Evolutionary conservation across 2,888 invertebrate species (phyloP).

Genomic region (Malacosoma neustria): DNA sequence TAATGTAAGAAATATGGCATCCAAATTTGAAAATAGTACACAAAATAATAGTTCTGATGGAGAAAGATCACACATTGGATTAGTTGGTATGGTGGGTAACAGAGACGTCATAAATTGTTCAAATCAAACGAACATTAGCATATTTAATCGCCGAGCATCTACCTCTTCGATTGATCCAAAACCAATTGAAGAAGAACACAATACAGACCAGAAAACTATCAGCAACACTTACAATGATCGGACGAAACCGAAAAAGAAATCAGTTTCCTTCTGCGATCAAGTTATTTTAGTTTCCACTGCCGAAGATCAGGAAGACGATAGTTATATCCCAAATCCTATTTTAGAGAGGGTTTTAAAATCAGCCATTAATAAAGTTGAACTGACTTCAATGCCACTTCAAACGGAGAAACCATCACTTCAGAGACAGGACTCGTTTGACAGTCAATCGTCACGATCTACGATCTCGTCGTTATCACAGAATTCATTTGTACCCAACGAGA

Average conservation of each 20-base stretch:
- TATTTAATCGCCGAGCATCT: conserved; percentile 50
- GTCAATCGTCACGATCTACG: conserved; percentile 66
- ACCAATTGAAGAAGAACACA: conserved; percentile 57
- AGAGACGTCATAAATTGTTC: conserved; percentile 65
- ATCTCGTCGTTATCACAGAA: conserved; percentile 65
- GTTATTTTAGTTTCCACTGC: conserved; percentile 94
- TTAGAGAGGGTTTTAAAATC: conserved; percentile 89
- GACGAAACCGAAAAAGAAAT: conserved; percentile 88
- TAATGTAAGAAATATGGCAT: conserved; percentile 86
- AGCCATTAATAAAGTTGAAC: conserved; percentile 83
- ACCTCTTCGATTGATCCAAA: conserved; percentile 60
- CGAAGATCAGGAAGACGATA: conserved; percentile 92
- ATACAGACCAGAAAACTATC: conserved; percentile 41
- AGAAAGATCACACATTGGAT: conserved; percentile 56
- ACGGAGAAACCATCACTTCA: conserved; percentile 63
- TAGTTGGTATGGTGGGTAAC: conserved; percentile 54
- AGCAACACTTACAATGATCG: conserved; percentile 60
- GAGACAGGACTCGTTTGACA: conserved; percentile 67
- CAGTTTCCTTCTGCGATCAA: conserved; percentile 96
- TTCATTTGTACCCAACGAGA: conserved; percentile 45
- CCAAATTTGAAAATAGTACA: conserved; percentile 79
- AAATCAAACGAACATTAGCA: conserved; percentile 44
- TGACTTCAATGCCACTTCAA: conserved; percentile 66
- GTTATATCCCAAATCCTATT: conserved; percentile 93
- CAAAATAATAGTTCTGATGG: conserved; percentile 37